Evolutionary conservation across 2,113 vertebrate genomes (phyloP).

Genomic region (Menidia beryllina): DNA sequence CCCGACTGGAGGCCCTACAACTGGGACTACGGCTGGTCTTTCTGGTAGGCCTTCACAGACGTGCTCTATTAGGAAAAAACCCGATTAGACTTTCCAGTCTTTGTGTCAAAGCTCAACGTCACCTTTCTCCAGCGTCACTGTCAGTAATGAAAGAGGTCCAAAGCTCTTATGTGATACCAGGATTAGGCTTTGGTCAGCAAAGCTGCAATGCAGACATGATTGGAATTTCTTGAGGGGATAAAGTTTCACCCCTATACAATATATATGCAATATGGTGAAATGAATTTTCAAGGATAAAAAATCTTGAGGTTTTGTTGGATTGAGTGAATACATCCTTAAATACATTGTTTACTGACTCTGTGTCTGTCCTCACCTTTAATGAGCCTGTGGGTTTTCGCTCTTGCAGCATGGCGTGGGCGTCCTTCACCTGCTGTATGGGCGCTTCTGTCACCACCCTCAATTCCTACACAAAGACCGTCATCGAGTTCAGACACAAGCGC

Average conservation of each 20-base stretch:
- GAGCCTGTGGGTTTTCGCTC: background rate
- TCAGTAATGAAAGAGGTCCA: slow-evolving; percentile 70
- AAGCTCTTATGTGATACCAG: slow-evolving; percentile 67
- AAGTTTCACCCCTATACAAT: slow-evolving; percentile 70
- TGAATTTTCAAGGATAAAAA: slow-evolving; percentile 47
- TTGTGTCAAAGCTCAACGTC: slow-evolving; percentile 16
- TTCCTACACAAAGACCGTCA: slow-evolving; percentile 97
- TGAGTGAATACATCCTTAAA: slow-evolving; percentile 24
- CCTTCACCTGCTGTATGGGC: slow-evolving; percentile 97
- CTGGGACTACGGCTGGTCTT: slow-evolving; percentile 95
- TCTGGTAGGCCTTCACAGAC: slow-evolving; percentile 83
- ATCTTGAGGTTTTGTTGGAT: slow-evolving; percentile 49
- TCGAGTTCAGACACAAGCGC: slow-evolving; percentile 96
- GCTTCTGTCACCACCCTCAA: slow-evolving; percentile 96
- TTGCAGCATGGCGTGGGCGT: slow-evolving; percentile 96
- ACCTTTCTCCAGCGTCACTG: slow-evolving; percentile 59
- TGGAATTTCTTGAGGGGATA: slow-evolving; percentile 76
- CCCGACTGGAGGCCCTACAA: slow-evolving; percentile 92
- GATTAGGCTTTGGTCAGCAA: slow-evolving; percentile 76
- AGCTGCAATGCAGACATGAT: slow-evolving; percentile 64
- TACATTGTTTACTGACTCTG: background rate
- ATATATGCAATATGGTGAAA: slow-evolving; percentile 54
- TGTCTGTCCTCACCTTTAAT: background rate
- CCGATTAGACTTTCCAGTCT: background rate
- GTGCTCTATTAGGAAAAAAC: slow-evolving; percentile 12